phyloP scores from a whole-genome alignment of 2,888 invertebrate genomes.

The Erebia epiphron region DNA sequence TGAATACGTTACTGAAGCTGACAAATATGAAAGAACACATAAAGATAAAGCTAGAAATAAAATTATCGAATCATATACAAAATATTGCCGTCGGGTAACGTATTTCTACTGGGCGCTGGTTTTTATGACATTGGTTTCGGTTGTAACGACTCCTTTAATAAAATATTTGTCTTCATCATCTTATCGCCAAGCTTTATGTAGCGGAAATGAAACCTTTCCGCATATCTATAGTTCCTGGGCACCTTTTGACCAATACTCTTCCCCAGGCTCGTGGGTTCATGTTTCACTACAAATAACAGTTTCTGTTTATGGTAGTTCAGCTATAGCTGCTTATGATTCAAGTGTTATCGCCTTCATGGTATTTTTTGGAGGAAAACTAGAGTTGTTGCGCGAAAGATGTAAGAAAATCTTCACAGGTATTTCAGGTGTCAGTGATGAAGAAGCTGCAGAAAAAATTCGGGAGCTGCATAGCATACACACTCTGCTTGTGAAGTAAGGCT shows the following conservation, averaged over 20 bases:
- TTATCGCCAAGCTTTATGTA: slow-evolving; percentile 55
- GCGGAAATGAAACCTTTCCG: slow-evolving; percentile 63
- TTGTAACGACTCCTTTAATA: slow-evolving; percentile 55
- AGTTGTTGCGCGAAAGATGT: slow-evolving; percentile 63
- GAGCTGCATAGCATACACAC: slow-evolving; percentile 60
- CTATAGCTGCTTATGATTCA: slow-evolving; percentile 64
- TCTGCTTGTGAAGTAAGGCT: slow-evolving; percentile 62
- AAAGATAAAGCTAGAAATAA: slow-evolving; percentile 46
- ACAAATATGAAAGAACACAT: slow-evolving; percentile 60
- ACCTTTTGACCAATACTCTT: slow-evolving; percentile 65
- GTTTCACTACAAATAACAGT: slow-evolving; percentile 57
- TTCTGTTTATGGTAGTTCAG: slow-evolving; percentile 58
- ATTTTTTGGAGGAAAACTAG: slow-evolving; percentile 68
- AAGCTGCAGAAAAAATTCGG: slow-evolving; percentile 47
- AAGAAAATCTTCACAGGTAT: slow-evolving; percentile 54
- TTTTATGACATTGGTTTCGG: slow-evolving; percentile 58
- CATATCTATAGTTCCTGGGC: slow-evolving; percentile 74
- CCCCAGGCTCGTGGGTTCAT: slow-evolving; percentile 66
- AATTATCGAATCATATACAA: slow-evolving; percentile 62
- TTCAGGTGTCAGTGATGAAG: slow-evolving; percentile 45
- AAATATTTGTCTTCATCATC: slow-evolving; percentile 54
- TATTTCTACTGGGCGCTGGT: slow-evolving; percentile 68
- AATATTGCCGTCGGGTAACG: slow-evolving; percentile 60
- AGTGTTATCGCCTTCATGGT: slow-evolving; percentile 62
- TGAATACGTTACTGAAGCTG: slow-evolving; percentile 63